These are phyloP conservation scores for Gambusia holbrooki DNA, from an alignment of 2,113 vertebrate species.

Conservation along the genomic window DNA sequence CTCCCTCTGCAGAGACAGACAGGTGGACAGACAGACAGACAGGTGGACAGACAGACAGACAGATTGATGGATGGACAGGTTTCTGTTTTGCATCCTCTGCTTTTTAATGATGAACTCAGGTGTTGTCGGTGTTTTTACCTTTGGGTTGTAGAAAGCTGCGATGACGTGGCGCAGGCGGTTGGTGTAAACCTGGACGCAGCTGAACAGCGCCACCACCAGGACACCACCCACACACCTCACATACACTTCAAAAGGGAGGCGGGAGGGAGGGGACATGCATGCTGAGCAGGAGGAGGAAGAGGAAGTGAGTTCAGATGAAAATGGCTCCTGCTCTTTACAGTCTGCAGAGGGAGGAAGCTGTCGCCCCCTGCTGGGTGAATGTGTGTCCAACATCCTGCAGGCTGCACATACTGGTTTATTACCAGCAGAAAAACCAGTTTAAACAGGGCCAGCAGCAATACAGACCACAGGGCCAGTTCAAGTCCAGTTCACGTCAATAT, in stretches of 20 bases:
- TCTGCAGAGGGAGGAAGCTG: not conserved
- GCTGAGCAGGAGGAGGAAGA: conserved; percentile 41
- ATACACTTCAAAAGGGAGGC: conserved; percentile 65
- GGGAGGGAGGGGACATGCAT: conserved; percentile 54
- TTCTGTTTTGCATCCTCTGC: too few relatives aligned
- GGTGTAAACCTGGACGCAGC: conserved; percentile 82
- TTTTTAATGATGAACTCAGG: too few relatives aligned
- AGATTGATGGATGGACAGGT: too few relatives aligned
- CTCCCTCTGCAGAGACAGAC: conserved; percentile 81
- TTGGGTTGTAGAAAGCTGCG: conserved; percentile 84
- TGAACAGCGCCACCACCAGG: conserved; percentile 72
- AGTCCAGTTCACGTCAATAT: not conserved
- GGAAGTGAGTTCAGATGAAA: not conserved
- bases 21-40: not conserved
- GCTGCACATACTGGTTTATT: not conserved
- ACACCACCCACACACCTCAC: conserved; percentile 52
- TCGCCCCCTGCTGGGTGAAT: conserved; percentile 13
- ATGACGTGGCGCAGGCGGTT: conserved; percentile 85
- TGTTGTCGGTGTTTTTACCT: conserved; percentile 70
- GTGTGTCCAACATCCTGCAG: not conserved
- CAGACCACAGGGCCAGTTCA: not conserved
- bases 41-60: too few relatives aligned
- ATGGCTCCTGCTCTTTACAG: not conserved
- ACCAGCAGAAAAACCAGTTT: not conserved
- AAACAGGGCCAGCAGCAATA: not conserved